Evolutionary conservation across 2,888 invertebrate genomes (phyloP).

Genomic region (Sarcophaga rosellei): DNA sequence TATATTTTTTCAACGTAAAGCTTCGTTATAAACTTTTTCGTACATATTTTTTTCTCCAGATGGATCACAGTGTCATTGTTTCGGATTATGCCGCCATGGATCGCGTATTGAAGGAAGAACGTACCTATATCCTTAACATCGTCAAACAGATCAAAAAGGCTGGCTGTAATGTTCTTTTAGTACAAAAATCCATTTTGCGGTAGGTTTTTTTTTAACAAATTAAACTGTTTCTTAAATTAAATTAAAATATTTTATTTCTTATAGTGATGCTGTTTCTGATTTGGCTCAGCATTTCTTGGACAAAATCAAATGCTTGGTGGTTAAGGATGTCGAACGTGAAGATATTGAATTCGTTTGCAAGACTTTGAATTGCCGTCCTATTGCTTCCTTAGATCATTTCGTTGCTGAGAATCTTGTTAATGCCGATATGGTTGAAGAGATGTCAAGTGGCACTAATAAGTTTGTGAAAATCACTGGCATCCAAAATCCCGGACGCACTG

Average conservation of each 20-base stretch:
- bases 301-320: constrained; percentile 99
- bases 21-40: not conserved
- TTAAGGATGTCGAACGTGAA: constrained; percentile 98
- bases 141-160: constrained; percentile 99
- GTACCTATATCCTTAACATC: constrained; percentile 98
- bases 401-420: constrained; percentile 93
- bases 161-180: constrained; percentile 98
- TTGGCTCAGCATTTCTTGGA: constrained; percentile 98
- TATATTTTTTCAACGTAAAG: not conserved
- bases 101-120: constrained; percentile 97
- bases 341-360: constrained; percentile 99
- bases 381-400: constrained; percentile 99
- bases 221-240: too few species aligned
- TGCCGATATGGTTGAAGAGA: constrained; percentile 97
- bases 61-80: constrained; percentile 97
- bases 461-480: constrained; percentile 97
- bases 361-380: constrained; percentile 95
- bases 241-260: constrained; percentile 54
- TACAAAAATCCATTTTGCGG: constrained; percentile 90
- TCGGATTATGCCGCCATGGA: constrained; percentile 99
- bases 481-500: constrained; percentile 92
- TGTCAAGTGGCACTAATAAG: constrained; percentile 92
- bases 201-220: constrained; percentile 75
- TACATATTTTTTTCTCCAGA: constrained; percentile 82
- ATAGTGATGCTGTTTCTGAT: constrained; percentile 97